Percentiles rank a stretch among this genome's conserved stretches.
Evolutionary conservation across 1,140 invertebrate species (phyloP).

Genomic region (Drosophila jambulina): DNA sequence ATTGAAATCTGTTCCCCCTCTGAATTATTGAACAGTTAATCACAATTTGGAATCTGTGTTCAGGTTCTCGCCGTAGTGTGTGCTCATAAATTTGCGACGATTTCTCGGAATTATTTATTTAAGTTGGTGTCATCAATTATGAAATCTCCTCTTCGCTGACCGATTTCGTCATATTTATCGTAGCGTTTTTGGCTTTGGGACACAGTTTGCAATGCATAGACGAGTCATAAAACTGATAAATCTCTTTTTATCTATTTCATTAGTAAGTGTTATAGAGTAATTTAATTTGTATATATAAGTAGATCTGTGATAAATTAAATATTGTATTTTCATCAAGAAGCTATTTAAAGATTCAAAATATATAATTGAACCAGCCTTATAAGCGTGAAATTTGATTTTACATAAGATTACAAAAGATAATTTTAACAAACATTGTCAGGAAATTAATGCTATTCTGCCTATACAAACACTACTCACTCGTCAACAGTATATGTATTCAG

Average conservation of each 20-base stretch:
- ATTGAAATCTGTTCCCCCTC: constrained; percentile 48
- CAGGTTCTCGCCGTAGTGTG: constrained; percentile 27
- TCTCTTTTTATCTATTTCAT: not conserved
- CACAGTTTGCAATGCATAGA: not conserved
- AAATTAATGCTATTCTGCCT: not conserved
- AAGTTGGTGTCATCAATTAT: constrained; percentile 40
- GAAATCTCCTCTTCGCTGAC: not conserved
- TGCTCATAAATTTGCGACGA: constrained; percentile 24
- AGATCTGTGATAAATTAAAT: not conserved
- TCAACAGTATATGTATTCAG: not conserved
- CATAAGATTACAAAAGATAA: too few species aligned
- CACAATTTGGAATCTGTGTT: constrained; percentile 40
- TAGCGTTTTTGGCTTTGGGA: not conserved
- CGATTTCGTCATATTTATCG: constrained; percentile 17
- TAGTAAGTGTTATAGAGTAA: not conserved
- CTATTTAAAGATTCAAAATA: not conserved
- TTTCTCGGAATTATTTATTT: constrained; percentile 37
- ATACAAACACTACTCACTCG: not conserved
- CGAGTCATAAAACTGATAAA: not conserved
- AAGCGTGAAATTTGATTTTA: too few species aligned
- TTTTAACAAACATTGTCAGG: not conserved
- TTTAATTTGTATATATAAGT: not conserved
- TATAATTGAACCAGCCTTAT: not conserved
- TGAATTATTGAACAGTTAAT: constrained; percentile 53
- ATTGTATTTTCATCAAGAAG: not conserved